Conservation (phyloP, 2,888 invertebrate genomes). For the Thereva unica region DNA sequence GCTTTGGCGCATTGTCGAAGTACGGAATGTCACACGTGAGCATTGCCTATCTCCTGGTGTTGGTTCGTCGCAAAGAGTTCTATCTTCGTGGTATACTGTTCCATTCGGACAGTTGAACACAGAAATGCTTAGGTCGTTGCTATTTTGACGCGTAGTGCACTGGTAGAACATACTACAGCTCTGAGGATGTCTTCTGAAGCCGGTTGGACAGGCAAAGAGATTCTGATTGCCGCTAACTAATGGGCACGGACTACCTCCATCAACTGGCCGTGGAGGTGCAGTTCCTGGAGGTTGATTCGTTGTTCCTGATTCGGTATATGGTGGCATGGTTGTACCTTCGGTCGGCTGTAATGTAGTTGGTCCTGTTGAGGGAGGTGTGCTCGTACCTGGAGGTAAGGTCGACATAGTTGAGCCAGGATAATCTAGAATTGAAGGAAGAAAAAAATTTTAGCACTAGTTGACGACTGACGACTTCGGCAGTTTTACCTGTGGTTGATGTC, state of each 20-base stretch:
- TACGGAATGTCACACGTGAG: conserved; percentile 29
- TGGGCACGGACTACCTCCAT: conserved; percentile 49
- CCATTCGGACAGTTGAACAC: conserved; percentile 76
- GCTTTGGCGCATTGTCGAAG: neutral
- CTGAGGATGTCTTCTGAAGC: conserved; percentile 80
- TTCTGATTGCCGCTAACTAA: conserved; percentile 65
- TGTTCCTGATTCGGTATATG: conserved; percentile 35
- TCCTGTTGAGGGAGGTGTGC: conserved; percentile 36
- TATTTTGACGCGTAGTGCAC: conserved; percentile 69
- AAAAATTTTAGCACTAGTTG: conserved; percentile 9
- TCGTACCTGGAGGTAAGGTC: conserved; percentile 25
- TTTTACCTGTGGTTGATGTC: conserved; percentile 39
- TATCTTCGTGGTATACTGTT: conserved; percentile 74
- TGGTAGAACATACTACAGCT: conserved; percentile 84
- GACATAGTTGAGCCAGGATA: conserved; percentile 34
- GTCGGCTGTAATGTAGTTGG: conserved; percentile 21
- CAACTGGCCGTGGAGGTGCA: conserved; percentile 30
- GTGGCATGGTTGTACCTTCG: conserved; percentile 27
- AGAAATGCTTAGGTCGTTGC: conserved; percentile 73
- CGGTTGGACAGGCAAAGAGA: conserved; percentile 77
- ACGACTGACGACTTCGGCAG: neutral
- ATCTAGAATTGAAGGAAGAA: conserved; percentile 22
- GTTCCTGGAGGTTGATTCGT: conserved; percentile 7
- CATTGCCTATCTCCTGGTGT: conserved; percentile 56
- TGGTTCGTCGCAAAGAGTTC: conserved; percentile 72